phyloP scores from a whole-genome alignment of 2,888 invertebrate species.

The Mythimna loreyi region DNA sequence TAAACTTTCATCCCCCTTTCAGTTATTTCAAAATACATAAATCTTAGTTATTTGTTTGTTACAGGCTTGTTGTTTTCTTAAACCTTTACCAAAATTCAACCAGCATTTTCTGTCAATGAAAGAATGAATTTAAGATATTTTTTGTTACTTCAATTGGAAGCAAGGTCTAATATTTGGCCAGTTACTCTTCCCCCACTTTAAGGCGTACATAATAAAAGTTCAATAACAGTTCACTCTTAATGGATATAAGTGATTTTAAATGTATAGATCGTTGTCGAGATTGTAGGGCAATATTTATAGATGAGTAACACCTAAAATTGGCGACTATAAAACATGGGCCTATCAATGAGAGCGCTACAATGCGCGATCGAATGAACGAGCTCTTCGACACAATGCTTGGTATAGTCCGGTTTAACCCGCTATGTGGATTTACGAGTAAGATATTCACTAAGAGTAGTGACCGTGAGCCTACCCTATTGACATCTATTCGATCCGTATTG shows the following conservation, averaged over 20 bases:
- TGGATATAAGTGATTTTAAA: slow-evolving; percentile 3
- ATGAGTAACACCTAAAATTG: slow-evolving; percentile 9
- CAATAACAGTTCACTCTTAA: not conserved
- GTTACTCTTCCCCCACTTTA: not conserved
- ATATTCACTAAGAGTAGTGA: not conserved
- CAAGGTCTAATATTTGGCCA: not conserved
- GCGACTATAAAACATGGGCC: slow-evolving; percentile 1
- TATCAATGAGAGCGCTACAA: slow-evolving; percentile 7
- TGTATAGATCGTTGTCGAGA: not conserved
- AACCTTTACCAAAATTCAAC: not conserved
- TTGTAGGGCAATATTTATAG: slow-evolving; percentile 1
- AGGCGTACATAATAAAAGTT: slow-evolving; percentile 3
- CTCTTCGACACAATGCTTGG: slow-evolving; percentile 7
- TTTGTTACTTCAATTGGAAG: not conserved
- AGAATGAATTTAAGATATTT: not conserved
- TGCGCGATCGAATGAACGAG: slow-evolving; percentile 1
- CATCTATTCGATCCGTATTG: not conserved
- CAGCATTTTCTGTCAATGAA: not conserved
- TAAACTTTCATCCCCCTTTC: not conserved
- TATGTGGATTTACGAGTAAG: slow-evolving; percentile 1
- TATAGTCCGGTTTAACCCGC: slow-evolving; percentile 6
- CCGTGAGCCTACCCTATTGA: not conserved
- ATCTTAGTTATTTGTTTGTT: not conserved
- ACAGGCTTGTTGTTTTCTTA: not conserved
- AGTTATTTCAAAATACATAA: not conserved